Conservation (phyloP, 2,113 vertebrate genomes). For the Oreochromis niloticus region DNA sequence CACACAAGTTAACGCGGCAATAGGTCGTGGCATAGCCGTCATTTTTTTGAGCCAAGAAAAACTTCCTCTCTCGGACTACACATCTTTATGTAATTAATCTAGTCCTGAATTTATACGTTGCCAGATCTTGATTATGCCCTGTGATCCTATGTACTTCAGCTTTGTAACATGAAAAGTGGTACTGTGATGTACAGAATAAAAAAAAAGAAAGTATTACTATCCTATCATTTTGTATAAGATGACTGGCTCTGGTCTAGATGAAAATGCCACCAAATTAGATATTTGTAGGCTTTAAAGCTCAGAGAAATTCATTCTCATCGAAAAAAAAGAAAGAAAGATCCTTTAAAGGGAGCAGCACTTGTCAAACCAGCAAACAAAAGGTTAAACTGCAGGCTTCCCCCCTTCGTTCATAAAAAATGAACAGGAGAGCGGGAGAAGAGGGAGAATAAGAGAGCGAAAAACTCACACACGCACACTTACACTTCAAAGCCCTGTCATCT, state of each 20-base stretch:
- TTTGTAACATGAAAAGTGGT: background rate
- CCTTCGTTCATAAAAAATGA: constrained; percentile 56
- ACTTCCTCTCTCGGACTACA: background rate
- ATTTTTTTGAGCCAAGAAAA: constrained; percentile 3
- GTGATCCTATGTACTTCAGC: background rate
- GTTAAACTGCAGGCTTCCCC: constrained; percentile 74
- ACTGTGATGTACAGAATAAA: background rate
- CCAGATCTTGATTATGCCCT: background rate
- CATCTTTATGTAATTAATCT: constrained; percentile 7
- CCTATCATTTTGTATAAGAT: background rate
- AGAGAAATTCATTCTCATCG: background rate
- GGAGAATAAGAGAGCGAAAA: constrained; percentile 47
- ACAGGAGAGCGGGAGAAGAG: constrained; percentile 24
- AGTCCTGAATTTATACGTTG: background rate
- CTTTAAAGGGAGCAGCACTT: constrained; percentile 19
- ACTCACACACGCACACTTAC: constrained; percentile 63
- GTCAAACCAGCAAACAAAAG: constrained; percentile 38
- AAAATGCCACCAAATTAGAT: background rate
- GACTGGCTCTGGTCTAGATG: background rate
- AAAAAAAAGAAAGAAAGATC: background rate
- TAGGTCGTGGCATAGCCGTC: background rate
- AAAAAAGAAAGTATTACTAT: background rate
- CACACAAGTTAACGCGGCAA: background rate
- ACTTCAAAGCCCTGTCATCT: constrained; percentile 90
- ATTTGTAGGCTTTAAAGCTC: background rate